These are phyloP conservation scores for Emydocephalus ijimae DNA, from an alignment of 2,113 vertebrate genomes.

Conservation along the genomic window DNA sequence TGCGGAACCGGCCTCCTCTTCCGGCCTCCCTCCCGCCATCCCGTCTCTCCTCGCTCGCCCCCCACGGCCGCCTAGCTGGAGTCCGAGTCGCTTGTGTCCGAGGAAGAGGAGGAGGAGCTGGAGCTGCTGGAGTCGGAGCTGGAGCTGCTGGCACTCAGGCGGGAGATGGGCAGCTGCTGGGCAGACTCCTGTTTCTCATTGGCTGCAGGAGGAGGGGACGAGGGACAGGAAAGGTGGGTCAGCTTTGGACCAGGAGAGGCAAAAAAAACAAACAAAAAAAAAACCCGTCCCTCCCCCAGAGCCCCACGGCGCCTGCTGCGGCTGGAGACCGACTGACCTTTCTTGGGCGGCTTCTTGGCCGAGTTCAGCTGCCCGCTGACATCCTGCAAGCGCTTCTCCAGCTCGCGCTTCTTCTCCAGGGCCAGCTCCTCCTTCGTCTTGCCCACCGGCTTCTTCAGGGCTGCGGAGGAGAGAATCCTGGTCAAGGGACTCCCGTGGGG, in stretches of 20 bases:
- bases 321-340: constrained; percentile 72
- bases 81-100: constrained; percentile 91
- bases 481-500: background rate
- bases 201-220: constrained; percentile 52
- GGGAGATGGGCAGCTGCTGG: constrained; percentile 76
- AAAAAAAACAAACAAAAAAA: too few relatives aligned
- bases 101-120: constrained; percentile 78
- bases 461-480: constrained; percentile 36
- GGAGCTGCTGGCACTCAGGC: constrained; percentile 88
- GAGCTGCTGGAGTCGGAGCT: constrained; percentile 75
- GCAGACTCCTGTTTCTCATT: constrained; percentile 77
- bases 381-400: constrained; percentile 87
- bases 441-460: constrained; percentile 81
- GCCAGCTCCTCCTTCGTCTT: constrained; percentile 88
- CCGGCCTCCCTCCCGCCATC: background rate
- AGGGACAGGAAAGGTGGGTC: rapidly evolving
- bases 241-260: background rate
- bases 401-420: constrained; percentile 88
- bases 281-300: too few relatives aligned
- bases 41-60: background rate
- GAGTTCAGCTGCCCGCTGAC: constrained; percentile 93
- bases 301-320: rapidly evolving
- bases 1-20: background rate
- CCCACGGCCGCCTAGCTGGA: constrained; percentile 67
- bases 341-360: constrained; percentile 86